Conservation (phyloP, 2,113 vertebrate species). For the Sylvietta virens region DNA sequence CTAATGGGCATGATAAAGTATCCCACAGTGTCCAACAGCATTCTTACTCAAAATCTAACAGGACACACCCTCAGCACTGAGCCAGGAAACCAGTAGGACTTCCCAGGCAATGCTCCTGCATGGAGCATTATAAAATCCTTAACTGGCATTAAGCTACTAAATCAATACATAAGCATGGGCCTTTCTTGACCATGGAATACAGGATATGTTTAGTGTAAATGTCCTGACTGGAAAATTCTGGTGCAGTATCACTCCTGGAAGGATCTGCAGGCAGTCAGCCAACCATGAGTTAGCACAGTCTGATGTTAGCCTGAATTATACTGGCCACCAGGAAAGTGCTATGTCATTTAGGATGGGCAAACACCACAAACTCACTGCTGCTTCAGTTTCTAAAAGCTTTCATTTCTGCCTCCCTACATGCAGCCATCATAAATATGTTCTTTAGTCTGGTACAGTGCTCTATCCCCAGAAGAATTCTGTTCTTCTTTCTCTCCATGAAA, state of each 20-base stretch:
- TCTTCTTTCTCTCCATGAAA: background rate
- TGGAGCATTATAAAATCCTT: background rate
- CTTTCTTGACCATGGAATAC: background rate
- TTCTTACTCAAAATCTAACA: background rate
- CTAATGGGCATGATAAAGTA: background rate
- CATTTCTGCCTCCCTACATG: background rate
- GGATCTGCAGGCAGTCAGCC: background rate
- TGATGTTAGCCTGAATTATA: background rate
- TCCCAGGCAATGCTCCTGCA: background rate
- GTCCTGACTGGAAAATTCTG: background rate
- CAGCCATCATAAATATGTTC: background rate
- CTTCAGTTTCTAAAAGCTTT: background rate
- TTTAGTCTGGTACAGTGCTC: background rate
- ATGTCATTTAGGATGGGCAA: background rate
- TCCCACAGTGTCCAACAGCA: background rate
- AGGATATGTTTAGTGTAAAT: background rate
- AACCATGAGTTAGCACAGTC: background rate
- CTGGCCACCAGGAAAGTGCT: background rate
- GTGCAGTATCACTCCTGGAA: background rate
- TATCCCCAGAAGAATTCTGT: background rate
- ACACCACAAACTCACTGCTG: background rate
- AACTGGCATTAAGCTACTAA: background rate
- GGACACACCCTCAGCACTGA: background rate
- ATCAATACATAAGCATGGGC: background rate
- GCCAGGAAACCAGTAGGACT: background rate